Conservation (phyloP, 2,888 invertebrate species). For the Clunio marinus region DNA sequence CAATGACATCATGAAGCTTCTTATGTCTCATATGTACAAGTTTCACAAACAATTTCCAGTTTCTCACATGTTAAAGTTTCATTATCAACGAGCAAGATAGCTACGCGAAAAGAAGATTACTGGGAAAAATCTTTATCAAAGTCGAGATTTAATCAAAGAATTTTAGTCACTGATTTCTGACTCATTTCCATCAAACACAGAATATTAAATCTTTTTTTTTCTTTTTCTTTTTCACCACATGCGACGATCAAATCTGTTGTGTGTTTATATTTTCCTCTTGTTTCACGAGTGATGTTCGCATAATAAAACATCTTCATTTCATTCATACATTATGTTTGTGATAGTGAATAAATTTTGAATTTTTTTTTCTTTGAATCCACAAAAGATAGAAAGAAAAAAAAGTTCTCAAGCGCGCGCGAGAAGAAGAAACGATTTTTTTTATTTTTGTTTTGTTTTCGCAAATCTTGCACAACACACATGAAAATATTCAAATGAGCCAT, state of each 20-base stretch:
- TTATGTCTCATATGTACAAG: background rate
- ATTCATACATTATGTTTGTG: conserved; percentile 6
- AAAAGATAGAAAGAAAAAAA: background rate
- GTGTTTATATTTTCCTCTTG: background rate
- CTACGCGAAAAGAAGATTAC: background rate
- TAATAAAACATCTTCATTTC: conserved; percentile 15
- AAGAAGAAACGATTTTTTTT: background rate
- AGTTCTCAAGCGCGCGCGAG: background rate
- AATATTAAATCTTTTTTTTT: too few relatives aligned
- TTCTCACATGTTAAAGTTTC: too few relatives aligned
- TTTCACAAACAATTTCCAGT: background rate
- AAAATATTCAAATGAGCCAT: conserved; percentile 25
- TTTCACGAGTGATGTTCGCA: conserved; percentile 1
- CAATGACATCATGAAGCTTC: background rate
- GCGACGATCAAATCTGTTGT: background rate
- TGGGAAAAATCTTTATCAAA: background rate
- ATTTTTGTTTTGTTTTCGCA: too few relatives aligned
- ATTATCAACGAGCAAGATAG: too few relatives aligned
- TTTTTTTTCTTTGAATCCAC: too few relatives aligned
- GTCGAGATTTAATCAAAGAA: too few relatives aligned
- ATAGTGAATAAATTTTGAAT: too few relatives aligned
- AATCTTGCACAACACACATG: conserved; percentile 8
- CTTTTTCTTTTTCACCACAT: too few relatives aligned
- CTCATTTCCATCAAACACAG: conserved; percentile 14
- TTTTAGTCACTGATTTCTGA: conserved; percentile 2